phyloP scores from a whole-genome alignment of 2,113 vertebrate species.

The Plectropomus leopardus region DNA sequence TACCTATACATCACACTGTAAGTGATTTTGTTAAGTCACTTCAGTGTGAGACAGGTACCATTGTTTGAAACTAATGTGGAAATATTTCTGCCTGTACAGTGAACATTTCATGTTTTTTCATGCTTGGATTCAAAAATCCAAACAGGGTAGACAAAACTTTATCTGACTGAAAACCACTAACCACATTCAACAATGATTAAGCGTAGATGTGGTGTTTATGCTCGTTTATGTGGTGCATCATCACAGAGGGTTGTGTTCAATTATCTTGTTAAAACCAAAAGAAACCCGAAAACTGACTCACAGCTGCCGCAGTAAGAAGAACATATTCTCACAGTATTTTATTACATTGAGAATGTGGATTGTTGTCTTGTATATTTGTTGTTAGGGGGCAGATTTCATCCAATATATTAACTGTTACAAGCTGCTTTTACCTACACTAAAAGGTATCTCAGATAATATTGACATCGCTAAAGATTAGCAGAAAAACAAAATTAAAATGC shows the following conservation, averaged over 20 bases:
- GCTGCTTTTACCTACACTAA: not conserved
- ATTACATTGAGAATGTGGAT: not conserved
- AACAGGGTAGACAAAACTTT: not conserved
- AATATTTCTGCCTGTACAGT: not conserved
- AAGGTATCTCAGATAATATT: conserved; percentile 3
- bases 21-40: not conserved
- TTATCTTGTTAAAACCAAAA: not conserved
- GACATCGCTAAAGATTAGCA: not conserved
- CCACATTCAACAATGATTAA: not conserved
- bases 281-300: not conserved
- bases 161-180: not conserved
- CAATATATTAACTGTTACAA: not conserved
- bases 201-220: not conserved
- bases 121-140: not conserved
- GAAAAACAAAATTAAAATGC: not conserved
- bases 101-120: not conserved
- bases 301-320: not conserved
- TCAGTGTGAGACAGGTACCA: not conserved
- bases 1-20: not conserved
- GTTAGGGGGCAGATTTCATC: not conserved
- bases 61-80: not conserved
- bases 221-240: conserved; percentile 21
- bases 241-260: not conserved
- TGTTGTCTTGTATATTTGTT: not conserved
- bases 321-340: not conserved